phyloP scores from a whole-genome alignment of 2,888 invertebrate species.

The Nasonovia ribisnigri region DNA sequence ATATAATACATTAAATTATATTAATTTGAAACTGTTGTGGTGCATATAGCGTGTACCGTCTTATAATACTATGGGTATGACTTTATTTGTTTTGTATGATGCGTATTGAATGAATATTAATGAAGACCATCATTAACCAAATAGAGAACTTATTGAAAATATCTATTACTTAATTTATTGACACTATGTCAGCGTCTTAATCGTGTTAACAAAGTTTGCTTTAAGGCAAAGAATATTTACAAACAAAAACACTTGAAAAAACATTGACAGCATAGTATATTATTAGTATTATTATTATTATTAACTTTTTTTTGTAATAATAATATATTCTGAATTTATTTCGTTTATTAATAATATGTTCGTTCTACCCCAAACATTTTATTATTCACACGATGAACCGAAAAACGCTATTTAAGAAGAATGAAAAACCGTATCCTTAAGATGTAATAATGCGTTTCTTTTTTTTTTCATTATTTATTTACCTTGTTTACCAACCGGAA shows the following conservation, averaged over 20 bases:
- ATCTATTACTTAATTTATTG: not conserved
- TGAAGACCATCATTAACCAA: too few relatives aligned
- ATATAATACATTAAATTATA: not conserved
- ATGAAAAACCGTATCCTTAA: not conserved
- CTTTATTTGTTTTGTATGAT: too few relatives aligned
- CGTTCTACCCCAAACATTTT: not conserved
- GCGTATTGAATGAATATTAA: too few relatives aligned
- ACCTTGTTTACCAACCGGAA: not conserved
- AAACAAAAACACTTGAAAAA: not conserved
- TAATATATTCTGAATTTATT: not conserved
- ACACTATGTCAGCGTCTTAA: not conserved
- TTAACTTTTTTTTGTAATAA: not conserved
- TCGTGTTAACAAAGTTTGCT: not conserved
- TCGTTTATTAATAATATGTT: constrained; percentile 6
- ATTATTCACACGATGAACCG: not conserved
- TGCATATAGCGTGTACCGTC: not conserved
- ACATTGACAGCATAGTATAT: not conserved
- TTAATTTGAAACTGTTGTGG: not conserved
- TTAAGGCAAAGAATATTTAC: not conserved
- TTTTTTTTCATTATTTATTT: constrained; percentile 14
- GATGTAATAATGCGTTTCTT: not conserved
- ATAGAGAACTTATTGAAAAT: not conserved
- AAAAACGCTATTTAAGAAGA: not conserved
- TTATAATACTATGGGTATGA: not conserved
- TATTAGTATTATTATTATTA: not conserved